Percentiles rank a stretch among this genome's conserved stretches.
Evolutionary conservation across 2,888 invertebrate species (phyloP).

Genomic region (Quadriops clusia): DNA sequence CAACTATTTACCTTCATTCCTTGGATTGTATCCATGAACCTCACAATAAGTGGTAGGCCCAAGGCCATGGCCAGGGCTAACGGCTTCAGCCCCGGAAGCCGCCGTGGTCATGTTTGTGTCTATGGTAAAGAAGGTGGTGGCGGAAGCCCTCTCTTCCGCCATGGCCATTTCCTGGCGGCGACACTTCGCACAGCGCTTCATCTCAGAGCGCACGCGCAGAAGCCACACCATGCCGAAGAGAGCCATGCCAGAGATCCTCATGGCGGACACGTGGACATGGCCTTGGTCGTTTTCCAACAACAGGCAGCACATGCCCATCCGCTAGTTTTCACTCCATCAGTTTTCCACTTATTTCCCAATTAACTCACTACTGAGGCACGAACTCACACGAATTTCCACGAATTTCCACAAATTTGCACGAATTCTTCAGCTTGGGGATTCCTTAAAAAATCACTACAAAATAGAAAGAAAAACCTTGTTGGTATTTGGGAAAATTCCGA

Average conservation of each 20-base stretch:
- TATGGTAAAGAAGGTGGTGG: conserved; percentile 41
- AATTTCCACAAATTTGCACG: no score
- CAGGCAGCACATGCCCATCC: conserved; percentile 12
- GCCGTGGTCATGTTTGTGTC: conserved; percentile 35
- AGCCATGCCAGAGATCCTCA: conserved; percentile 52
- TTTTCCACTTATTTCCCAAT: background rate
- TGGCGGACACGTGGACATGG: conserved; percentile 16
- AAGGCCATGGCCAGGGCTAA: conserved; percentile 25
- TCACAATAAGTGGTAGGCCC: conserved; percentile 44
- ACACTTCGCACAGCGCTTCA: conserved; percentile 64
- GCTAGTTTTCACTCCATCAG: conserved; percentile 1
- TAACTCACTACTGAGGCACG: no score
- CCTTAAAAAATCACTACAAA: no score
- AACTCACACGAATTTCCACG: no score
- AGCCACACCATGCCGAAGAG: conserved; percentile 80
- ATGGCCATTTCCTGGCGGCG: conserved; percentile 29
- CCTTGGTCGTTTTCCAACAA: conserved; percentile 11
- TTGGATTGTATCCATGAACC: conserved; percentile 45
- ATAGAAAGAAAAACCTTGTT: no score
- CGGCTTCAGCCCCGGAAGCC: conserved; percentile 23
- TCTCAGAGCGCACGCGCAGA: conserved; percentile 66
- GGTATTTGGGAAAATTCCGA: no score
- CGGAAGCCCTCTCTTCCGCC: conserved; percentile 19
- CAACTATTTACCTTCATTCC: conserved; percentile 41
- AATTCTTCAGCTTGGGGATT: no score